Evolutionary conservation across 2,113 vertebrate species (phyloP).

Genomic region (Eudyptes chrysolophus): DNA sequence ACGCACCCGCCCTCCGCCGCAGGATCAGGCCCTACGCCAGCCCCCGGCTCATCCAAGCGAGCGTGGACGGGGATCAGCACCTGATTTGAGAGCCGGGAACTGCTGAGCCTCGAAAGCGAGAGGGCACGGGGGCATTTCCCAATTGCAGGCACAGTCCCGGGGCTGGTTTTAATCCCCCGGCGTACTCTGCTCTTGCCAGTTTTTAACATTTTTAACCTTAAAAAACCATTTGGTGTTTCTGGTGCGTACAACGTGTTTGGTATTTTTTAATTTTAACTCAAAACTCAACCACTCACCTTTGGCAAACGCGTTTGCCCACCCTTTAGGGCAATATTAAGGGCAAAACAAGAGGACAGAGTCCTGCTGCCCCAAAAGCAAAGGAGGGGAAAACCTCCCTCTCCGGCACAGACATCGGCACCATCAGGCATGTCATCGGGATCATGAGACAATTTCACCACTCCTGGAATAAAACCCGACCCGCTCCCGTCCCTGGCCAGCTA

Average conservation of each 20-base stretch:
- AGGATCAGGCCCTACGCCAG: accelerated
- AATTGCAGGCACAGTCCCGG: not conserved
- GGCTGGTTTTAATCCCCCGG: not conserved
- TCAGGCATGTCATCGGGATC: accelerated
- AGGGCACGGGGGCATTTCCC: not conserved
- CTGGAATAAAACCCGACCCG: accelerated
- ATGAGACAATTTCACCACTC: accelerated
- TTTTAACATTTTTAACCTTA: not conserved
- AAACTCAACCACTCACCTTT: not conserved
- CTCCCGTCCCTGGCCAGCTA: not conserved
- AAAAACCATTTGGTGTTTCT: accelerated
- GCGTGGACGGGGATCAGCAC: not conserved
- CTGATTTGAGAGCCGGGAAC: accelerated
- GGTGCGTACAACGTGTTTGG: accelerated
- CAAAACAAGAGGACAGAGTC: not conserved
- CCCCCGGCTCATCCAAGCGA: accelerated
- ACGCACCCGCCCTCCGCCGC: accelerated
- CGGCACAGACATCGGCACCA: not conserved
- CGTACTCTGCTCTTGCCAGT: accelerated
- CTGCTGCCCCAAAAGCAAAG: not conserved
- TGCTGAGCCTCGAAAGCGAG: accelerated
- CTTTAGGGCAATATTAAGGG: accelerated
- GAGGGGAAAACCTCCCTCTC: not conserved
- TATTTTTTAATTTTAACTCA: not conserved
- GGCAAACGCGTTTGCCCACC: accelerated